Evolutionary conservation across 1,140 invertebrate genomes (phyloP).

Genomic region (Leptinotarsa texana): DNA sequence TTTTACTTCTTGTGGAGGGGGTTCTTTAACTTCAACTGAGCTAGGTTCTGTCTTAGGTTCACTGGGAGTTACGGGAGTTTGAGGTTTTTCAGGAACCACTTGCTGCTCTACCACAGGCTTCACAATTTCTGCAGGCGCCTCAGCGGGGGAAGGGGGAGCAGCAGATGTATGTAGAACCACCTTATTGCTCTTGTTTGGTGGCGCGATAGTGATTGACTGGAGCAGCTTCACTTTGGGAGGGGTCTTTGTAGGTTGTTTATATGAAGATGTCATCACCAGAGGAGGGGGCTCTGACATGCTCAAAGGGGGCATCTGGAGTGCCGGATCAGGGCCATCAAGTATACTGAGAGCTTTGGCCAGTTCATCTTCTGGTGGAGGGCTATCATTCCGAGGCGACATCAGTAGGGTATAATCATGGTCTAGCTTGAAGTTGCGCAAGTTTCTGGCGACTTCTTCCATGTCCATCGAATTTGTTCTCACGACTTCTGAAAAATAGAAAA

Average conservation of each 20-base stretch:
- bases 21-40: not conserved
- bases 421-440: slow-evolving; percentile 63
- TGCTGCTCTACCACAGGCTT: not conserved
- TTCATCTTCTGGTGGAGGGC: slow-evolving; percentile 45
- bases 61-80: not conserved
- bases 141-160: not conserved
- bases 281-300: slow-evolving; percentile 15
- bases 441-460: slow-evolving; percentile 59
- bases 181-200: slow-evolving; percentile 19
- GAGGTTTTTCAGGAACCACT: not conserved
- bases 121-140: slow-evolving; percentile 18
- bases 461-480: slow-evolving; percentile 35
- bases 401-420: slow-evolving; percentile 71
- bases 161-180: not conserved
- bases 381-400: slow-evolving; percentile 59
- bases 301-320: not conserved
- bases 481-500: slow-evolving; percentile 23
- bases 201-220: slow-evolving; percentile 38
- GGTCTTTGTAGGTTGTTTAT: slow-evolving; percentile 34
- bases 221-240: slow-evolving; percentile 41
- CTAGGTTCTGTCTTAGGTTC: not conserved
- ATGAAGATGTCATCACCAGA: slow-evolving; percentile 20
- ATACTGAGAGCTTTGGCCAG: slow-evolving; percentile 51
- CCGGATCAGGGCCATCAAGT: slow-evolving; percentile 42
- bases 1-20: not conserved